phyloP scores from a whole-genome alignment of 1,140 invertebrate species.

The Scaptomyza graminum region DNA sequence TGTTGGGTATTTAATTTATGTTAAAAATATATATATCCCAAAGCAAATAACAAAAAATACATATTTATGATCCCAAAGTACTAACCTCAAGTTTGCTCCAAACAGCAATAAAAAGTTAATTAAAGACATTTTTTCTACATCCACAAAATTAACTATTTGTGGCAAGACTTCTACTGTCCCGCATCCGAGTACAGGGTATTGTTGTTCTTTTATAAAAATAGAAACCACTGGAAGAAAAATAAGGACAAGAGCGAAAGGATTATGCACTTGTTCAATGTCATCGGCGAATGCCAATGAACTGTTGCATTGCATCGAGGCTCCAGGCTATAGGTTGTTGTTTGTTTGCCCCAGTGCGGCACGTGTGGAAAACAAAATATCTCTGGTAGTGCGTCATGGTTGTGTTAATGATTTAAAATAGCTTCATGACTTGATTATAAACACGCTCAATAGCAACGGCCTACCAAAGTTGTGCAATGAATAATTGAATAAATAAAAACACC shows the following conservation, averaged over 20 bases:
- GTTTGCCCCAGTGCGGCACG: constrained; percentile 22
- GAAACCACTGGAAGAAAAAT: neutral
- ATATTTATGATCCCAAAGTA: too few species aligned
- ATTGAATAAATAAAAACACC: constrained; percentile 13
- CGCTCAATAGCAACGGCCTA: constrained; percentile 22
- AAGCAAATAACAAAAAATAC: too few species aligned
- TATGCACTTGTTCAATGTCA: constrained; percentile 26
- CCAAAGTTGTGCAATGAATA: constrained; percentile 27
- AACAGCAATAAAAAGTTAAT: too few species aligned
- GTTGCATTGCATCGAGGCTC: neutral
- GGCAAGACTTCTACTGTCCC: neutral
- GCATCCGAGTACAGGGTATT: neutral
- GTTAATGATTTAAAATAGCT: constrained; percentile 14
- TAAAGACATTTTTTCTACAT: too few species aligned
- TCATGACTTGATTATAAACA: constrained; percentile 13
- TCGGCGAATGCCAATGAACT: constrained; percentile 29
- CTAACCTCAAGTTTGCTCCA: too few species aligned
- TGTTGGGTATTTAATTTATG: too few species aligned
- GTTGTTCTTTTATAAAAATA: neutral
- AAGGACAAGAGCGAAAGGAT: constrained; percentile 16
- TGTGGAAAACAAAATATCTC: constrained; percentile 20
- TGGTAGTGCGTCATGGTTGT: neutral
- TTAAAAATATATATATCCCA: too few species aligned
- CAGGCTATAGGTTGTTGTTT: constrained; percentile 6
- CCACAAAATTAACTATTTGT: too few species aligned